Evolutionary conservation across 2,888 invertebrate genomes (phyloP).

Genomic region (Hyposoter didymator): DNA sequence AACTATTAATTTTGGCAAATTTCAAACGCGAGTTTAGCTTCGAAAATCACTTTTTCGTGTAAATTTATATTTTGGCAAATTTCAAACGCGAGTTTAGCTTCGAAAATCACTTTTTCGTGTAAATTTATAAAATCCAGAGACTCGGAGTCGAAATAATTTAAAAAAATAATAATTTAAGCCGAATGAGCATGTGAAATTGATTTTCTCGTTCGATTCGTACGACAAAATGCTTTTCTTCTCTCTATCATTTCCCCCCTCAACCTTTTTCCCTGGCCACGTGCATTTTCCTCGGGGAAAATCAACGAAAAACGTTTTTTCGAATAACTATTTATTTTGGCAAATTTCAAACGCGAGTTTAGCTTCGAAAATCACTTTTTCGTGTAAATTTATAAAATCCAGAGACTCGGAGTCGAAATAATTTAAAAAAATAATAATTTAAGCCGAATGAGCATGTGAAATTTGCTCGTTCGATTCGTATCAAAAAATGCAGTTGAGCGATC

Average conservation of each 20-base stretch:
- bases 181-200: no score
- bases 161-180: no score
- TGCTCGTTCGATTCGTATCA: no score
- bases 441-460: no score
- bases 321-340: not conserved
- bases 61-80: no score
- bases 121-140: not conserved
- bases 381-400: not conserved
- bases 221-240: slow-evolving; percentile 19
- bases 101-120: no score
- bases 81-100: no score
- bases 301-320: not conserved
- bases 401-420: no score
- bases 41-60: not conserved
- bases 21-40: not conserved
- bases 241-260: slow-evolving; percentile 19
- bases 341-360: not conserved
- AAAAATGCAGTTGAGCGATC: no score
- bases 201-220: no score
- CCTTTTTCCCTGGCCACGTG: not conserved
- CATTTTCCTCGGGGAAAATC: not conserved
- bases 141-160: no score
- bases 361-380: not conserved
- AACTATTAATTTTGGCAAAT: not conserved
- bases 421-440: no score